phyloP scores from a whole-genome alignment of 2,797 vertebrate genomes.

The Triplophysa yarkandensis region DNA sequence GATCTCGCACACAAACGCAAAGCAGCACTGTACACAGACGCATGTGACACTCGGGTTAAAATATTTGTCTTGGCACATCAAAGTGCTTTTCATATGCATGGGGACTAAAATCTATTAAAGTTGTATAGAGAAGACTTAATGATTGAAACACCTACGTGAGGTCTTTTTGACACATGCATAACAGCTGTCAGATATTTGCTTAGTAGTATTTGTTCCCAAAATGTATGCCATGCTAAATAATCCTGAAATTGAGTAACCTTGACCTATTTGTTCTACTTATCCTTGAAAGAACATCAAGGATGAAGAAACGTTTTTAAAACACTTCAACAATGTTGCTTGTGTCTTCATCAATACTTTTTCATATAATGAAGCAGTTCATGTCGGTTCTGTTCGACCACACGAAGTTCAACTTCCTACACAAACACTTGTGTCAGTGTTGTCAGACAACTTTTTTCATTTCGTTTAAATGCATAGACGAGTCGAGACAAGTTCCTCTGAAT shows the following conservation, averaged over 20 bases:
- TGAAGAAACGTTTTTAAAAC: too few species aligned
- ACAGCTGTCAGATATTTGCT: slow-evolving; percentile 5
- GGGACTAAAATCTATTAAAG: not conserved
- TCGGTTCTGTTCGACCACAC: not conserved
- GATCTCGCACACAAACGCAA: slow-evolving; percentile 53
- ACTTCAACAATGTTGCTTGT: not conserved
- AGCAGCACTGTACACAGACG: slow-evolving; percentile 3
- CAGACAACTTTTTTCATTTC: not conserved
- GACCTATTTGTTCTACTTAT: too few species aligned
- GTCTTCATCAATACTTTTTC: too few species aligned
- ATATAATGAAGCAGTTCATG: not conserved
- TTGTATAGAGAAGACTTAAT: not conserved
- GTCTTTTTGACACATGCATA: not conserved
- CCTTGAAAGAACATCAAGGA: too few species aligned
- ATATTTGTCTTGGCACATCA: slow-evolving; percentile 18
- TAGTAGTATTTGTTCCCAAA: not conserved
- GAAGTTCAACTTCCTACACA: not conserved
- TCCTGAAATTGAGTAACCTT: too few species aligned
- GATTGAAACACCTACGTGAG: not conserved
- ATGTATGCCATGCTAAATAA: not conserved
- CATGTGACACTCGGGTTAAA: slow-evolving; percentile 18
- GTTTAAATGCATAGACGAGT: slow-evolving; percentile 5
- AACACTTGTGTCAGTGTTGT: not conserved
- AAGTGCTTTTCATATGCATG: slow-evolving; percentile 22
- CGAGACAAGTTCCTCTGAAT: slow-evolving; percentile 4